Base-by-base conservation (phyloP, 2,113 vertebrate genomes). In the Bubalus kerabau region DNA sequence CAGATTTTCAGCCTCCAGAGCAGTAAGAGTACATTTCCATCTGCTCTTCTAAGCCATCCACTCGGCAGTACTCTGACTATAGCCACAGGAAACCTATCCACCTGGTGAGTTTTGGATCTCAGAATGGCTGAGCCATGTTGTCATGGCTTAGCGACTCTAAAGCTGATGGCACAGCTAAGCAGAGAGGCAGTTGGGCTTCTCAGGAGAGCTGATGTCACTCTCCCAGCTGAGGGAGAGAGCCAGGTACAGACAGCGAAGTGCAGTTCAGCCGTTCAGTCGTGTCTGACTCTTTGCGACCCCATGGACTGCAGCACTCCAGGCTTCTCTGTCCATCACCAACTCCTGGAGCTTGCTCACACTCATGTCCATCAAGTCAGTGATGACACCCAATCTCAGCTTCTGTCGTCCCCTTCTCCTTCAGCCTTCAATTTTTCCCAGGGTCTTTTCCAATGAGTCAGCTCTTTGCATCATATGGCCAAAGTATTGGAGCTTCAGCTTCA, bases 251-350 rank as follows among this genome's bases (percentile, higher is more conserved):
- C 24, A 23, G 67, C 6, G 5, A 19, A 23, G n/a, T 40, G n/a
- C n/a, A 40, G 10, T 12, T 23, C n/a, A 40, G n/a, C 10, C 2
- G 0, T 11, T 40, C 19, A 71, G n/a, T 71, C 1, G 0, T 0
- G n/a, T 23, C 64, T 0, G 0, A 36, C 19, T 23, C 10, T 71
- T 23, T 71, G n/a, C 0, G 0, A 40, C n/a, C n/a, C 67, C 67
- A 40, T 40, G n/a, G 67, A 21, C 1, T 23, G 67, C n/a, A 40
- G 67, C n/a, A 40, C n/a, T 3, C 67, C 67, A 71, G 67, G n/a
- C 67, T 71, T 71, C 67, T 71, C n/a, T 71, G 67, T 71, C 67
- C n/a, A 71, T 12, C 5, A 6, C n/a, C 19, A 40, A 23, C 19
- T 71, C n/a, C 67, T 40, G 36, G 67, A 71, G n/a, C n/a, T 12